Evolutionary conservation across 1,140 invertebrate species (phyloP).

Genomic region (Neocloeon triangulifer): DNA sequence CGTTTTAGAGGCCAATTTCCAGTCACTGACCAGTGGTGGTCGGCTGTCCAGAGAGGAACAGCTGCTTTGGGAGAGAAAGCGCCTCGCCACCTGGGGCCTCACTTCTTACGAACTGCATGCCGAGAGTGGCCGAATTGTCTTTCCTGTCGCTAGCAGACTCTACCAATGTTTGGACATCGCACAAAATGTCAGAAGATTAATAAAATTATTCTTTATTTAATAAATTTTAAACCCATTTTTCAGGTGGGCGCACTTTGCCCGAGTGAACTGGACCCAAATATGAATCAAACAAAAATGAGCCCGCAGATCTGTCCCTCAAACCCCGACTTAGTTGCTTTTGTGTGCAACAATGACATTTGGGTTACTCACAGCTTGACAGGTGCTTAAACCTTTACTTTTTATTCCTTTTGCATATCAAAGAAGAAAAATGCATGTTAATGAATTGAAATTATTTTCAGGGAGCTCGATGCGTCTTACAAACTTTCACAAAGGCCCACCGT

Average conservation of each 20-base stretch:
- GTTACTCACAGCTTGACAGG: conserved; percentile 56
- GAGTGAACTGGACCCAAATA: conserved; percentile 36
- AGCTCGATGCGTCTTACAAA: conserved; percentile 48
- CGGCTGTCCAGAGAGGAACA: conserved; percentile 64
- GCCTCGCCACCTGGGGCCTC: conserved; percentile 78
- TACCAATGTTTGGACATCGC: conserved; percentile 44
- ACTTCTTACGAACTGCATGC: conserved; percentile 77
- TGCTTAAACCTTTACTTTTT: too few relatives aligned
- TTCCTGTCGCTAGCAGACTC: conserved; percentile 67
- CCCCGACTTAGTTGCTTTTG: conserved; percentile 67
- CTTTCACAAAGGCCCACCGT: conserved; percentile 48
- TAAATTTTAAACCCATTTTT: conserved; percentile 13
- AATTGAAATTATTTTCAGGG: too few relatives aligned
- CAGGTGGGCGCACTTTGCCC: conserved; percentile 43
- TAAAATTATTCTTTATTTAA: background rate
- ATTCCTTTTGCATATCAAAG: too few relatives aligned
- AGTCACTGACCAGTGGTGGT: conserved; percentile 22
- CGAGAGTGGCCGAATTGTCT: conserved; percentile 60
- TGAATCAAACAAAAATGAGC: conserved; percentile 47
- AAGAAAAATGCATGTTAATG: too few relatives aligned
- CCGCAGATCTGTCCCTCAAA: conserved; percentile 81
- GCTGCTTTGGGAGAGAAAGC: conserved; percentile 70
- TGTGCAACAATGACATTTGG: conserved; percentile 80
- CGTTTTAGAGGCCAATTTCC: conserved; percentile 47
- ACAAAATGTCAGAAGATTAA: background rate